Base-by-base conservation (phyloP, 2,888 invertebrate species). In the Octodonta nipae region DNA sequence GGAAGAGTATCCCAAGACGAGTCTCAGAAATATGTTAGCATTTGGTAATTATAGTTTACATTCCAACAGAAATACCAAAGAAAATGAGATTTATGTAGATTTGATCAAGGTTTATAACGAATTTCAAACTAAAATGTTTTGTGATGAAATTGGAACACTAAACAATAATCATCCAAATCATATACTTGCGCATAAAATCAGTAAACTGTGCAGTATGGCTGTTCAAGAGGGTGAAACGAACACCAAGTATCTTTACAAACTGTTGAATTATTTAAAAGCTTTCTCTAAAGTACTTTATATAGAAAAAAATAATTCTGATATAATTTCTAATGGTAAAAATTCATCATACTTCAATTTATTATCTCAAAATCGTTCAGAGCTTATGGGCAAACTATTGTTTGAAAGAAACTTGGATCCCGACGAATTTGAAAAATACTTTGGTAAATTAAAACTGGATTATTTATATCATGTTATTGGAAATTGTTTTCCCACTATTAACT, bases 401-500 rank as follows among this genome's bases (percentile, higher is more conserved):
- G 70, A 75, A 36, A 68, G 73, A 45, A 68, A 75, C 35, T 61
- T 78, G 32, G 72, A 78, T 3, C 76, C 81, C 0, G 63, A 73
- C 2, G 70, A 73, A 47, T 70, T 84, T 34, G 83, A 83, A 51
- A 61, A 67, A 1, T 68, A 78, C 46, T 79, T 81, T 37, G 67
- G 68, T 16, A 74, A 74, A 43, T 56, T 83, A 11, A 78, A 79
- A 52, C 68, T 83, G 2, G 80, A 83, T 64, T 65, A 82, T 32
- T 71, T 79, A 29, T 78, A 82, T 45, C 78, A 78, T 43, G 70
- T 83, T 7, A 71, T 79, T 3, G 59, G 76, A 3, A 81, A 78
- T 55, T 78, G 78, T 49, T 81, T 80, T 43, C 80, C 82, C 0
- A 72, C 70, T 5, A 67, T 78, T 13, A 63, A 68, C 13, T 55